Percentiles rank a stretch among this genome's conserved stretches.
Evolutionary conservation across 2,113 vertebrate genomes (phyloP).

Genomic region (Accipiter virgatus): DNA sequence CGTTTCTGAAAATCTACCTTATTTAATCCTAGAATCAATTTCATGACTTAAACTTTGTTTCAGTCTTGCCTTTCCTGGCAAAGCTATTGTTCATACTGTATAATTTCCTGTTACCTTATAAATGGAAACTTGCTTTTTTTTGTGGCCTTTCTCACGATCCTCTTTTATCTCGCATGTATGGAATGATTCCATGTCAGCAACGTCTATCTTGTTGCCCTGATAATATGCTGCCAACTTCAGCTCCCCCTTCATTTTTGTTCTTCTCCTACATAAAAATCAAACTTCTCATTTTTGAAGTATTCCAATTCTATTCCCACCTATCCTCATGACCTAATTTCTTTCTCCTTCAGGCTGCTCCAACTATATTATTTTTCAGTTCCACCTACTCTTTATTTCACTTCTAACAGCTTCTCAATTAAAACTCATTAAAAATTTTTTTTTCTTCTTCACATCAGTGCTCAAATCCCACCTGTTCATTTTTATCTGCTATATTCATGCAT

Average conservation of each 20-base stretch:
- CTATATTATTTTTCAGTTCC: neutral
- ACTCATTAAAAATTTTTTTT: neutral
- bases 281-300: neutral
- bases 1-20: neutral
- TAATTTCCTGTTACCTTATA: constrained; percentile 3
- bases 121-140: neutral
- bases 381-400: constrained; percentile 28
- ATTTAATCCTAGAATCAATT: neutral
- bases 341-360: constrained; percentile 8
- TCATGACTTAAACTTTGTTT: neutral
- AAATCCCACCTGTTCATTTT: neutral
- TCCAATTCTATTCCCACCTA: neutral
- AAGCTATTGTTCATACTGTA: neutral
- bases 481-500: neutral
- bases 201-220: neutral
- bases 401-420: constrained; percentile 33
- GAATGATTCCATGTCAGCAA: neutral
- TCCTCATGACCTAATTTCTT: constrained; percentile 5
- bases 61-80: neutral
- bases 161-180: neutral
- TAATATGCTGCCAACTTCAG: constrained; percentile 1
- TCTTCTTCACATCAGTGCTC: neutral
- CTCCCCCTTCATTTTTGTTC: constrained; percentile 37
- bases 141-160: neutral
- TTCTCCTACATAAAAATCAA: constrained; percentile 22